phyloP scores from a whole-genome alignment of 2,888 invertebrate species.

The Euzetes globulus region DNA sequence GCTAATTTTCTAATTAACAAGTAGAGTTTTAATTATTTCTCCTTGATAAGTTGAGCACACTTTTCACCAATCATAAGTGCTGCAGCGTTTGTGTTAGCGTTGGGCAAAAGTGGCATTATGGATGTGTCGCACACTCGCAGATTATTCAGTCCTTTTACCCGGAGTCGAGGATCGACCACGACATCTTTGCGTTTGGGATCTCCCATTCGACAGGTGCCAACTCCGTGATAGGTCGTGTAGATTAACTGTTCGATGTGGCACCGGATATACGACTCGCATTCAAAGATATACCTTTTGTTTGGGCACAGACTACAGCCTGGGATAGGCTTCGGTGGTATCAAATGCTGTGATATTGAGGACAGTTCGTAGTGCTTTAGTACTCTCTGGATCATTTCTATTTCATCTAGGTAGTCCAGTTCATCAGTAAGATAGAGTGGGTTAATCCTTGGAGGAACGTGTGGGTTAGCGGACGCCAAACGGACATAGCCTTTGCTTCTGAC shows the following conservation, averaged over 20 bases:
- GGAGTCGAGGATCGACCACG: slow-evolving; percentile 21
- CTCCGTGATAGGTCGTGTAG: not conserved
- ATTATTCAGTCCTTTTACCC: not conserved
- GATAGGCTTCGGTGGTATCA: not conserved
- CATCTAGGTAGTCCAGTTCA: not conserved
- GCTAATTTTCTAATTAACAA: no score
- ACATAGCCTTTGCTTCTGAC: slow-evolving; percentile 6
- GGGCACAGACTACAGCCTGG: slow-evolving; percentile 25
- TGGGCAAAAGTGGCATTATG: not conserved
- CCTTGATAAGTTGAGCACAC: not conserved
- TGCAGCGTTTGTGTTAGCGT: not conserved
- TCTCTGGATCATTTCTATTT: not conserved
- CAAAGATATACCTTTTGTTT: not conserved
- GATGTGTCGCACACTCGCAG: slow-evolving; percentile 26
- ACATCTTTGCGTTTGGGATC: not conserved
- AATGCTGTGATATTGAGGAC: not conserved
- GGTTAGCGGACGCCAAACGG: not conserved
- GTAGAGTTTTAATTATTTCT: no score
- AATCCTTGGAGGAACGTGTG: not conserved
- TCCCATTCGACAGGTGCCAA: slow-evolving; percentile 33
- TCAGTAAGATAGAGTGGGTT: not conserved
- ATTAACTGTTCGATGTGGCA: not conserved
- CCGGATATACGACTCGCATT: slow-evolving; percentile 23
- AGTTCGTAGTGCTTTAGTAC: not conserved
- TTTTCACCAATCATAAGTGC: not conserved